Percentiles rank a stretch among this genome's conserved stretches.
Evolutionary conservation across 2,113 vertebrate species (phyloP).

Genomic region (Cyphomyrus discorhynchus): DNA sequence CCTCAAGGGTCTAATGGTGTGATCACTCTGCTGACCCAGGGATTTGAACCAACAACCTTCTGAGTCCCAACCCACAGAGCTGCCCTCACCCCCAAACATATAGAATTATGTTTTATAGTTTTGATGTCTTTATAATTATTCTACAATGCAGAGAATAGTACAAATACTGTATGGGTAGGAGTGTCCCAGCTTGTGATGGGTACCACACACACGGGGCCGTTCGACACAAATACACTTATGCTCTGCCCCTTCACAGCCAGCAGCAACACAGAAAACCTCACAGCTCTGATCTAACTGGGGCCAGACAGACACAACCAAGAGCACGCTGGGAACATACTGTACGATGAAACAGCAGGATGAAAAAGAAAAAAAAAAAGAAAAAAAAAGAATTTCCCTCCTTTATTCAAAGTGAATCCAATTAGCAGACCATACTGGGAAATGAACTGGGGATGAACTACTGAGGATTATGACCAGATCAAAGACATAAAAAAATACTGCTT

Average conservation of each 20-base stretch:
- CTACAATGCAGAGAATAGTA: not conserved
- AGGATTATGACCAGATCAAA: not conserved
- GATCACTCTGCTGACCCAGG: not conserved
- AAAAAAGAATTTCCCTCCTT: not conserved
- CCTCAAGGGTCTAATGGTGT: not conserved
- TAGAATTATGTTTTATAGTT: not conserved
- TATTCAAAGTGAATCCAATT: not conserved
- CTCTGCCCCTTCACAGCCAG: not conserved
- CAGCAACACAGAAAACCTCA: not conserved
- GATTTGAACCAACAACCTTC: not conserved
- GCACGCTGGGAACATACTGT: not conserved
- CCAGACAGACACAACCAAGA: not conserved
- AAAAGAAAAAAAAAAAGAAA: no score
- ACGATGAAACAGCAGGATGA: not conserved
- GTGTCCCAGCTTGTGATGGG: not conserved
- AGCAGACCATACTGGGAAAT: not conserved
- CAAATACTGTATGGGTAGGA: not conserved
- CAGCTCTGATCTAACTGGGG: not conserved
- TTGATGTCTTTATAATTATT: not conserved
- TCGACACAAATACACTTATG: not conserved
- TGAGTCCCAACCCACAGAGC: not conserved
- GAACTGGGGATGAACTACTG: not conserved
- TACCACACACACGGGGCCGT: not conserved
- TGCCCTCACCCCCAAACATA: not conserved
- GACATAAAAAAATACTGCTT: not conserved